Evolutionary conservation across 2,888 invertebrate species (phyloP).

Genomic region (Agrilus biguttatus): DNA sequence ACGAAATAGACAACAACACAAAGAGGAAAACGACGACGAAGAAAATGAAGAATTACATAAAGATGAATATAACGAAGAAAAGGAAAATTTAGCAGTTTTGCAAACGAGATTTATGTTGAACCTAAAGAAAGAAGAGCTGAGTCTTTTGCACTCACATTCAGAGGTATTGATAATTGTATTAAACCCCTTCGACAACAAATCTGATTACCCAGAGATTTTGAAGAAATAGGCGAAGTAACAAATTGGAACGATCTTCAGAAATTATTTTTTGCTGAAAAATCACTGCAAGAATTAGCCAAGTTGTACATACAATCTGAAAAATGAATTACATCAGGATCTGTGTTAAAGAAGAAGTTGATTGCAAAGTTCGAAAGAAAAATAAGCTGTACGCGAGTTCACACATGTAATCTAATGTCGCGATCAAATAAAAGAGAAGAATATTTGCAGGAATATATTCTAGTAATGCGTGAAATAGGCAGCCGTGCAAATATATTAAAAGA

Average conservation of each 20-base stretch:
- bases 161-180: too few relatives aligned
- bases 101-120: too few relatives aligned
- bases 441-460: slow-evolving; percentile 22
- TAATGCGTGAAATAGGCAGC: slow-evolving; percentile 24
- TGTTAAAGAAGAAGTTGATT: slow-evolving; percentile 10
- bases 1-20: too few relatives aligned
- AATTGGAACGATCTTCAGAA: slow-evolving; percentile 16
- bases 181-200: slow-evolving; percentile 9
- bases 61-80: too few relatives aligned
- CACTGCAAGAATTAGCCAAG: slow-evolving; percentile 14
- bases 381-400: slow-evolving; percentile 11
- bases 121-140: too few relatives aligned
- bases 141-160: too few relatives aligned
- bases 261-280: slow-evolving; percentile 17
- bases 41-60: too few relatives aligned
- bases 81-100: too few relatives aligned
- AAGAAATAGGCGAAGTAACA: slow-evolving; percentile 13
- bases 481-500: slow-evolving; percentile 21
- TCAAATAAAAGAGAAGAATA: slow-evolving; percentile 21
- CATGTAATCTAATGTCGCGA: slow-evolving; percentile 11
- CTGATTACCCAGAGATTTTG: slow-evolving; percentile 15
- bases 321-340: slow-evolving; percentile 12
- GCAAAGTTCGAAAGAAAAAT: slow-evolving; percentile 13
- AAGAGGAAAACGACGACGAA: too few relatives aligned
- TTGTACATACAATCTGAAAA: slow-evolving; percentile 14